phyloP scores from a whole-genome alignment of 2,888 invertebrate species.

The Ischnura elegans region DNA sequence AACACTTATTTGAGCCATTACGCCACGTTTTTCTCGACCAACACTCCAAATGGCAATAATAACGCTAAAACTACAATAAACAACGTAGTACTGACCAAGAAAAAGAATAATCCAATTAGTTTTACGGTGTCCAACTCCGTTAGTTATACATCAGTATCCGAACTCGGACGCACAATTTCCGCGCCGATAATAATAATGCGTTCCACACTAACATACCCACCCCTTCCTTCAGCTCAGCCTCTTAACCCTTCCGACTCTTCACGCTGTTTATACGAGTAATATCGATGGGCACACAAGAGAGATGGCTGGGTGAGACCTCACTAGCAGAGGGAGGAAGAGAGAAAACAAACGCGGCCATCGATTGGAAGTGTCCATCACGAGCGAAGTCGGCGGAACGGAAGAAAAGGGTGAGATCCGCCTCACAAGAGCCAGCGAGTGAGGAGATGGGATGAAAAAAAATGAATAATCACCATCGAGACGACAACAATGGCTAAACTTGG shows the following conservation, averaged over 20 bases:
- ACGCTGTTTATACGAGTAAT: slow-evolving; percentile 58
- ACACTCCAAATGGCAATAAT: too few species aligned
- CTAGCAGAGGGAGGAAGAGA: slow-evolving; percentile 16
- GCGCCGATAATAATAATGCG: too few species aligned
- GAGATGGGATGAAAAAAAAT: not conserved
- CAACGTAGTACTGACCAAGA: too few species aligned
- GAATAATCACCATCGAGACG: not conserved
- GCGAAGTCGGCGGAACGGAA: not conserved
- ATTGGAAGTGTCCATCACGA: slow-evolving; percentile 44
- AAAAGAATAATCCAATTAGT: too few species aligned
- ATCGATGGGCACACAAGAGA: slow-evolving; percentile 2
- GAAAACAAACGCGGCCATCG: slow-evolving; percentile 41
- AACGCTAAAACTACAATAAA: too few species aligned
- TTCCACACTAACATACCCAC: not conserved
- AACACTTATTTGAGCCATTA: too few species aligned
- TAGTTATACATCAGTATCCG: too few species aligned
- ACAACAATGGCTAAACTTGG: not conserved
- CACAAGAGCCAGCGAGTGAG: not conserved
- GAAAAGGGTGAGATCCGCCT: not conserved
- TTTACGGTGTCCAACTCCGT: too few species aligned
- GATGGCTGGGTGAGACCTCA: not conserved
- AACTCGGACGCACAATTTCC: too few species aligned
- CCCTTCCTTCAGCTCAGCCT: not conserved
- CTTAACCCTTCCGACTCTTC: not conserved
- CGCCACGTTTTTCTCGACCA: too few species aligned